Evolutionary conservation across 2,888 invertebrate genomes (phyloP), one percentile per base, ranked within the genome.

Genomic region (Galerucella pusilla): DNA sequence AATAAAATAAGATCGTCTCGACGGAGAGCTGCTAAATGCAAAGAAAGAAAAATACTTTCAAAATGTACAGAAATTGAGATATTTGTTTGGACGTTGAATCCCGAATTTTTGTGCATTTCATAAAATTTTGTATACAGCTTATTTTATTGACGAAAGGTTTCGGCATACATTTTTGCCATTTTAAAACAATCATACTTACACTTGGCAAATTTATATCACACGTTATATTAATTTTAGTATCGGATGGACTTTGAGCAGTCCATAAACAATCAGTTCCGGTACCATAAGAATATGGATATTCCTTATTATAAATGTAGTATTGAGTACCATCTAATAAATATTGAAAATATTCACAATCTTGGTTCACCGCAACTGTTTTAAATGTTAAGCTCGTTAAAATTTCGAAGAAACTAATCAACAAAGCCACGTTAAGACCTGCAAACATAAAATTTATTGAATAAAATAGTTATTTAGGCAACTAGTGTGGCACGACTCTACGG

Each of bases 131-230:
- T 28, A 28, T 28, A 28, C 28, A 28, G 28, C 2, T 28, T 0
- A 28, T 28, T 28, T 28, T 28, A 3, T 28, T 28, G 2, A 28
- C 28, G 28, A 28, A 28, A 28, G 4, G 1, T 28, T 28, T 28
- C 28, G 28, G 28, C 28, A 28, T 28, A 4, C 20, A 20, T 20
- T 28, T 28, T 28, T 28, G 28, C 28, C 28, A 46, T 35, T 35
- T 35, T 28, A 28, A 35, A 46, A 46, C 1, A 49, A 2, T 1
- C 3, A 42, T 52, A 73, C 79, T 78, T 72, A 79, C 79, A 81
- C 84, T 68, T 2, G 91, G 91, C 46, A 92, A 12, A 1, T 82
- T 66, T 5, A 92, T 85, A 1, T 85, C 77, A 79, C 92, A 92
- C 3, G 87, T 84, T 11, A 91, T 65, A 2, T 87, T 83, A 75